phyloP scores from a whole-genome alignment of 2,888 invertebrate species.

The Drosophila robusta region DNA sequence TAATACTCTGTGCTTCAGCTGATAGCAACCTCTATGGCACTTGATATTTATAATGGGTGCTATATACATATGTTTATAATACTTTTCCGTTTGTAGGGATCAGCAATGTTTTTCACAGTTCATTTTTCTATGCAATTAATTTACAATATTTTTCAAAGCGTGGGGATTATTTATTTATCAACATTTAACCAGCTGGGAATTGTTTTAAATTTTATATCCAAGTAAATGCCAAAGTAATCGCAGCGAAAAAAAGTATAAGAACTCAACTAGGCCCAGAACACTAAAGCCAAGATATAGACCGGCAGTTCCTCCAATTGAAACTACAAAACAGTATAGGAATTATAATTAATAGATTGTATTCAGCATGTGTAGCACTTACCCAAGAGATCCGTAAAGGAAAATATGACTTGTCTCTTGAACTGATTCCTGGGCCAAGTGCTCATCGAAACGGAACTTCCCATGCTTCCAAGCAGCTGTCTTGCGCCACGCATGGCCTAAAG shows the following conservation, averaged over 20 bases:
- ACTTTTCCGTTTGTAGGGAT: not conserved
- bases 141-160: not conserved
- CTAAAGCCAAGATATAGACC: slow-evolving; percentile 92
- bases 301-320: slow-evolving; percentile 92
- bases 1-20: not conserved
- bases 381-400: slow-evolving; percentile 84
- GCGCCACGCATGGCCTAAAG: slow-evolving; percentile 66
- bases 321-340: slow-evolving; percentile 82
- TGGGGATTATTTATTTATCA: not conserved
- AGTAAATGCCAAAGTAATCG: slow-evolving; percentile 87
- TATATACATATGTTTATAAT: not conserved
- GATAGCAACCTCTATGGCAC: slow-evolving; percentile 2
- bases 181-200: not conserved
- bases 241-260: slow-evolving; percentile 89
- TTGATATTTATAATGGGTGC: not conserved
- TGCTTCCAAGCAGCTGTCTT: slow-evolving; percentile 71
- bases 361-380: slow-evolving; percentile 59
- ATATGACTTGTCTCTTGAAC: slow-evolving; percentile 82
- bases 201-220: slow-evolving; percentile 71
- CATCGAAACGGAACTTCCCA: slow-evolving; percentile 67
- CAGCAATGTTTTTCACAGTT: not conserved
- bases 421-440: slow-evolving; percentile 76
- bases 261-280: slow-evolving; percentile 91
- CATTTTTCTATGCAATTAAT: not conserved
- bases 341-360: not conserved